Evolutionary conservation across 2,888 invertebrate species (phyloP).

Genomic region (Seira sanloemensis): DNA sequence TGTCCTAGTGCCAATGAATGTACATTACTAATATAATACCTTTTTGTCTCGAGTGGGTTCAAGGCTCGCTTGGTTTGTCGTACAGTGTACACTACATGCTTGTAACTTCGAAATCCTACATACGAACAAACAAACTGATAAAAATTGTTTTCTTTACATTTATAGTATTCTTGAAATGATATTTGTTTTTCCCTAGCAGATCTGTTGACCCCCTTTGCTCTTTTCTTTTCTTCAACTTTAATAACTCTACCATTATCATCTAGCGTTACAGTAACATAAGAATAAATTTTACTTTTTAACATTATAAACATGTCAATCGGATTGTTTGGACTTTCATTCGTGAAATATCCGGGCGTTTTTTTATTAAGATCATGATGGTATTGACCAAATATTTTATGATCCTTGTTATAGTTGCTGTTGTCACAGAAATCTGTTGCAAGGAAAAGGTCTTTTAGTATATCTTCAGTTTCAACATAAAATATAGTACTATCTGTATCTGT

Average conservation of each 20-base stretch:
- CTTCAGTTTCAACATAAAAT: slow-evolving; percentile 4
- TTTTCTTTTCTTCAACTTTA: not conserved
- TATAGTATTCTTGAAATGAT: not conserved
- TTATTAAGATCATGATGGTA: slow-evolving; percentile 26
- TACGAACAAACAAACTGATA: too few relatives aligned
- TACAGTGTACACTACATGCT: slow-evolving; percentile 17
- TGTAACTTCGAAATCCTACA: slow-evolving; percentile 24
- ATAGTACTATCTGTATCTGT: slow-evolving; percentile 54
- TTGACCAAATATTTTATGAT: slow-evolving; percentile 31
- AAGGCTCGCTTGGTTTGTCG: slow-evolving; percentile 17
- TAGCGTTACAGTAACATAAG: not conserved
- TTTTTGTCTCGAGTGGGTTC: slow-evolving; percentile 51
- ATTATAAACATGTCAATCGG: not conserved
- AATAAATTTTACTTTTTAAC: slow-evolving; percentile 31
- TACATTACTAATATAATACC: slow-evolving; percentile 7
- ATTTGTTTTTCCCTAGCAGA: slow-evolving; percentile 15
- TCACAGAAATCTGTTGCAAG: too few relatives aligned
- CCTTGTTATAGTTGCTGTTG: slow-evolving; percentile 21
- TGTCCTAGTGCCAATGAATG: slow-evolving; percentile 43
- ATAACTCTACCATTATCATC: not conserved
- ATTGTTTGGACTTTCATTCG: slow-evolving; percentile 28
- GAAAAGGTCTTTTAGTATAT: too few relatives aligned
- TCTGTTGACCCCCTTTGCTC: slow-evolving; percentile 44
- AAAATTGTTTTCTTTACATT: not conserved
- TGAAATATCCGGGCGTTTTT: slow-evolving; percentile 26